Base-by-base conservation (phyloP, 2,113 vertebrate species). In the Alligator sinensis region DNA sequence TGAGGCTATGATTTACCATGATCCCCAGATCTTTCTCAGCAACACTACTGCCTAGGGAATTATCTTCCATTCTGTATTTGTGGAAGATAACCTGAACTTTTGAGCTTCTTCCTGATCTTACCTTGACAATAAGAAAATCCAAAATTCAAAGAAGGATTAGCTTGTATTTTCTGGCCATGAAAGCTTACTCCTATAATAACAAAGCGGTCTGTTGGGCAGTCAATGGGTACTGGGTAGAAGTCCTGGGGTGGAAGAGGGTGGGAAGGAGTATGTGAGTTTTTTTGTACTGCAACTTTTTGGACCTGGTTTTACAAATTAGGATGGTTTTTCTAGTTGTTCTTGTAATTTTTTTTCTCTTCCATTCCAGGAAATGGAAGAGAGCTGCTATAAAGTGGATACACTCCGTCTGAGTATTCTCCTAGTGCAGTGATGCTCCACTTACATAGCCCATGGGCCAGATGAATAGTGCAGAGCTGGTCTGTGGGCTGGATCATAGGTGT, bases 251-350 rank as follows among this genome's bases (percentile, higher is more conserved):
- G 90, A 28, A 85, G 82, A 84, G 74, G 83, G 61, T 87, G 68
- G 68, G 86, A 90, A 90, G 60, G 82, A 88, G 27, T 58, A 28
- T 59, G 28, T 28, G 64, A 30, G 16, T 8, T n/a, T 66, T 30
- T 66, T 18, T 70, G 66, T 30, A 9, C n/a, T 70, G 34, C 9
- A n/a, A 22, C 34, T 55, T 94, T 96, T 94, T 96, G 91, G 94
- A 95, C 77, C 83, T 2, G 0, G n/a, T 6, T 84, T 92, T 90
- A 92, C 92, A 80, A 88, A 70, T 4, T 79, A 86, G 82, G 82
- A 54, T 66, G 83, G 7, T 47, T 47, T 47, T 47, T 47, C 47
- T 47, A 47, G 47, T 47, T 47, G 9, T 47, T 47, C 47, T 83
- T 63, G 15, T 66, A 30, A 30, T 0, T 5, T 28, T 84, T 96